These are phyloP conservation scores for Cromileptes altivelis DNA, from an alignment of 2,113 vertebrate genomes.

Conservation along the genomic window DNA sequence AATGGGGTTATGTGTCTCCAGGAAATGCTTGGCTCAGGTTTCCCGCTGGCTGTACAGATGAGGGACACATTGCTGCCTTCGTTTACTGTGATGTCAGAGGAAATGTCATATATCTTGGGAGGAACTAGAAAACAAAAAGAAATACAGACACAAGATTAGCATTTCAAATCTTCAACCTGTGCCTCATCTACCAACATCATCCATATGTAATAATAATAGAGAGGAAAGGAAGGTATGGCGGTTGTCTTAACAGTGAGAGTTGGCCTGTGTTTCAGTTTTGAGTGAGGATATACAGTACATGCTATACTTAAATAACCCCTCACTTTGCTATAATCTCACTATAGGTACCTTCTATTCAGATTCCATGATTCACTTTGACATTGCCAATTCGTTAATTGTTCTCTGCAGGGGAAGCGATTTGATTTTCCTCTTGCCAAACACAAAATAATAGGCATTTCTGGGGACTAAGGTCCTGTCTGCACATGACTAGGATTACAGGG, in stretches of 20 bases:
- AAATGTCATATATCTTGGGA: constrained; percentile 97
- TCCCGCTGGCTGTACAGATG: constrained; percentile 95
- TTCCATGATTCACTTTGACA: constrained; percentile 13
- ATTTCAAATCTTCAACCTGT: constrained; percentile 41
- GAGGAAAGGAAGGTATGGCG: not conserved
- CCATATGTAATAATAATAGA: not conserved
- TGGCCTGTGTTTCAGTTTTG: constrained; percentile 4
- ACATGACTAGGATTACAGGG: too few relatives aligned
- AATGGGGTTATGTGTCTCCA: constrained; percentile 99
- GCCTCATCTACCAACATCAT: not conserved
- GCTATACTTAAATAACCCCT: not conserved
- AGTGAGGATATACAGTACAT: not conserved
- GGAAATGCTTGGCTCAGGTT: constrained; percentile 96
- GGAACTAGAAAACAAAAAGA: constrained; percentile 87
- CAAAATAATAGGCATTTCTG: not conserved
- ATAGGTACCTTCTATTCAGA: not conserved
- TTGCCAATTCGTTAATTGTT: constrained; percentile 22
- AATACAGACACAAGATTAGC: constrained; percentile 53
- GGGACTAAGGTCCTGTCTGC: not conserved
- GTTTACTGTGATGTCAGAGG: constrained; percentile 92
- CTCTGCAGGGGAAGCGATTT: not conserved
- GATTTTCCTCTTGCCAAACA: constrained; percentile 5
- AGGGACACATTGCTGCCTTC: constrained; percentile 97
- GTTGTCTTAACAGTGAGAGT: not conserved
- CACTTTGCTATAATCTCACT: not conserved